Evolutionary conservation across 2,797 vertebrate genomes (phyloP), one percentile per base, ranked within the genome.

Genomic region (Salarias fasciatus): DNA sequence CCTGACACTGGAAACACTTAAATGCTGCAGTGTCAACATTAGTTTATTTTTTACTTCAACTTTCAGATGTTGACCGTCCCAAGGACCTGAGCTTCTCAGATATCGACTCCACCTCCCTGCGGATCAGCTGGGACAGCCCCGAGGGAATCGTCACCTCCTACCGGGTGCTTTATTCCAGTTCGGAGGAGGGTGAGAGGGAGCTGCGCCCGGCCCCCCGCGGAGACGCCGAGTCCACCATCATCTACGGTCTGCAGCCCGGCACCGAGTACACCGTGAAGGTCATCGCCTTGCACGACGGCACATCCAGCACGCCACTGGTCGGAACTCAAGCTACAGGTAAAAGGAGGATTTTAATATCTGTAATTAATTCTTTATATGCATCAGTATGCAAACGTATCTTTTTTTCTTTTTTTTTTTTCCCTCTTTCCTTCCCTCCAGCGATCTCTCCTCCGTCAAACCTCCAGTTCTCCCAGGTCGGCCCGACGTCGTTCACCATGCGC

Each of bases 231-330:
- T 95, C 95, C 6, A 91, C 96, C 49, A 78, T 95, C 58, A 93
- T 99, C 82, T 89, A 93, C 49, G 94, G 93, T 79, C 96, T 99
- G 88, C 94, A 94, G 68, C 97, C 97, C 0, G 98, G 97, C 81
- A 97, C 96, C 51, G 97, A 99, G 83, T 99, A 99, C 91, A 98
- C 95, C 28, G 94, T 99, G 88, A 96, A 93, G 92, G 95, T 99
- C 89, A 95, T 98, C 77, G 97, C 97, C 82, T 85, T 97, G 88
- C 95, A 99, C 33, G 94, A 94, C 77, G 94, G 90, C 85, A 95
- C 94, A 54, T 94, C 95, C 88, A 99, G 97, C 91, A 93, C 94
- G 35, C 95, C 96, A 18, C 88, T 99, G 86, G 92, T 94, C 60
- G 96, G 95, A 75, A 95, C 89, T 68, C 96, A 98, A 91, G 95